Evolutionary conservation across 2,797 vertebrate species (phyloP), one percentile per base, ranked within the genome.

Genomic region (Melanotaenia trifasciata): DNA sequence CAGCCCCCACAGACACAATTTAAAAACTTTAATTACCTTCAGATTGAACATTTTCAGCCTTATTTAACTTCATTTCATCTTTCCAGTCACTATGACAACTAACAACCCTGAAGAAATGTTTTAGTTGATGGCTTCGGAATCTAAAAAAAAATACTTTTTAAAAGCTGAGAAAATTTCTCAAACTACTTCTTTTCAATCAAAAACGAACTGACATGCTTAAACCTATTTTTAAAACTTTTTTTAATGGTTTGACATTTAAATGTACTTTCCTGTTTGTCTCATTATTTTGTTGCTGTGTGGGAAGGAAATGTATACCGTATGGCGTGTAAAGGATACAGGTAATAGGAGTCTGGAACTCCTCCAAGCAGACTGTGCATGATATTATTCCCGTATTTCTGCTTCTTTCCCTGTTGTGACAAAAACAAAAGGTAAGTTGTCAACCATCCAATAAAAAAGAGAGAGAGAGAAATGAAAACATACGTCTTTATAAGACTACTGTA

Each of bases 321-420:
- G 40, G 36, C 8, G 26, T 24, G 3, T 8, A 18, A 95, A 96
- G 96, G 96, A 97, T 98, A 98, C 97, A 98, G 1, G 97, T 98
- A 65, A 98, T 98, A 14, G 97, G 97, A 0, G 97, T 98, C 93
- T 98, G 97, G 92, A 98, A 98, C 88, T 98, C 96, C 85, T 98
- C 97, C 83, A 98, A 91, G 87, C 97, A 98, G 59, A 98, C 96
- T 0, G 96, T 96, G 80, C 97, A 98, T 1, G 97, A 97, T 89
- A 98, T 98, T 47, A 98, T 96, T 4, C 97, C 97, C 0, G 97
- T 98, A 73, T 98, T 98, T 18, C 96, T 94, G 71, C 93, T 96
- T 5, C 97, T 94, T 84, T 98, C 96, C 97, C 97, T 98, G 86
- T 63, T 9, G 53, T 74, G 8, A 78, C 22, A 78, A 50, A 36